These are phyloP conservation scores for Drosophila peninsularis DNA, from an alignment of 2,888 invertebrate genomes.

Conservation along the genomic window DNA sequence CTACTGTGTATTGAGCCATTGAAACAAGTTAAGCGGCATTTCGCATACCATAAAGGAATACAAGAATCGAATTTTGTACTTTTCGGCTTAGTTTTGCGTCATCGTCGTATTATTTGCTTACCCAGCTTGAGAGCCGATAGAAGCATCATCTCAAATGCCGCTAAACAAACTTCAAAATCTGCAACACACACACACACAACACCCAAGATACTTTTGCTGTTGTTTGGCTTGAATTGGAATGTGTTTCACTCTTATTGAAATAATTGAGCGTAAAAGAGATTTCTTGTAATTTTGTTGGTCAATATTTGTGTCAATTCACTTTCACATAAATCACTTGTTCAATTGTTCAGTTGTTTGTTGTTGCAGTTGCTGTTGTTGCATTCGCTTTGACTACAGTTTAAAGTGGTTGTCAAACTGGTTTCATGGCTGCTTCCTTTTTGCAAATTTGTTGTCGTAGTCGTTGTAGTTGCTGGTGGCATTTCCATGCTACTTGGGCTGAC, in stretches of 20 bases:
- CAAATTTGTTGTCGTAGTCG: constrained; percentile 65
- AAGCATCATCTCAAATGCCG: constrained; percentile 82
- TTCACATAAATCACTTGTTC: constrained; percentile 76
- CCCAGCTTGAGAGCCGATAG: constrained; percentile 84
- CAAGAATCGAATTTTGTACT: not conserved
- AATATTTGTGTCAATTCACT: constrained; percentile 77
- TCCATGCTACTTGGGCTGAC: constrained; percentile 66
- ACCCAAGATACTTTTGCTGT: constrained; percentile 18
- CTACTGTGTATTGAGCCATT: not conserved
- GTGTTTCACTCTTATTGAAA: constrained; percentile 11
- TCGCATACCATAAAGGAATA: constrained; percentile 6
- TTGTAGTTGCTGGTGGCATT: constrained; percentile 57
- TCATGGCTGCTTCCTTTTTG: constrained; percentile 75
- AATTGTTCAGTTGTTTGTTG: constrained; percentile 42
- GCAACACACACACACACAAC: constrained; percentile 13
- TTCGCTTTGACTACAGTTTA: constrained; percentile 64
- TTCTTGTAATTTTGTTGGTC: constrained; percentile 4
- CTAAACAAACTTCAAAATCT: constrained; percentile 22
- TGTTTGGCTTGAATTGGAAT: not conserved
- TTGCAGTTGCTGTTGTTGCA: constrained; percentile 33
- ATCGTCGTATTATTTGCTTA: constrained; percentile 59
- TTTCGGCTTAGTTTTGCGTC: constrained; percentile 18
- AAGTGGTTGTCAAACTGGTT: constrained; percentile 67
- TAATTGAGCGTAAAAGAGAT: constrained; percentile 15
- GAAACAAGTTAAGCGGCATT: not conserved